These are phyloP conservation scores for Sinohyriopsis cumingii DNA, from an alignment of 2,888 invertebrate genomes.

Conservation along the genomic window DNA sequence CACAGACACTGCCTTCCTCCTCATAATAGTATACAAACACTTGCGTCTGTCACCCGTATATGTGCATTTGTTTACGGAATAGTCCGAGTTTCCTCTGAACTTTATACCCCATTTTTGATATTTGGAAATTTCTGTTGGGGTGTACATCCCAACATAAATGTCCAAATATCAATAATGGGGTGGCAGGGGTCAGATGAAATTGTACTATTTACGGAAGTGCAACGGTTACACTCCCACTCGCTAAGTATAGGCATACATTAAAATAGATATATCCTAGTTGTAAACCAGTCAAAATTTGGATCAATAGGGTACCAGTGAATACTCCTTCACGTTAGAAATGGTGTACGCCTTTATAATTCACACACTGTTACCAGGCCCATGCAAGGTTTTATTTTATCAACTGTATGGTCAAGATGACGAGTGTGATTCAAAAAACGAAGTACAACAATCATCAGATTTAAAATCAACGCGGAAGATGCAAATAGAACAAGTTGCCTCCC, in stretches of 20 bases:
- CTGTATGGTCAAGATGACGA: slow-evolving; percentile 31
- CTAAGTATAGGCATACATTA: neutral
- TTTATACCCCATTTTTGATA: no score
- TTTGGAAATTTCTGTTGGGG: no score
- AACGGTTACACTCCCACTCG: neutral
- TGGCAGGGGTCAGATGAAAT: no score
- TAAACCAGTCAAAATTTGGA: neutral
- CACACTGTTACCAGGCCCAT: slow-evolving; percentile 51
- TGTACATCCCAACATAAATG: no score
- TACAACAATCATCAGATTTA: slow-evolving; percentile 15
- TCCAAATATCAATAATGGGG: no score
- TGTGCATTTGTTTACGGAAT: slow-evolving; percentile 7
- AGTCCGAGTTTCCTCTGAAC: no score
- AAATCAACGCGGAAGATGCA: slow-evolving; percentile 5
- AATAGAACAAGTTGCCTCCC: slow-evolving; percentile 44
- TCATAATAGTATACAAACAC: neutral
- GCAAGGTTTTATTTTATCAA: slow-evolving; percentile 50
- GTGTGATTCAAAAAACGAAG: slow-evolving; percentile 3
- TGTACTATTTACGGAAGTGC: no score
- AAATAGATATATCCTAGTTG: neutral
- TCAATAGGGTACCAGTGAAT: neutral
- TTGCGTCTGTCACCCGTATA: slow-evolving; percentile 7
- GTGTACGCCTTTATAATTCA: slow-evolving; percentile 63
- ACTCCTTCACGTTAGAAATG: slow-evolving; percentile 29
- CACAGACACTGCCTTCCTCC: neutral